Base-by-base conservation (phyloP, 2,888 invertebrate species). In the Entomobrya multifasciata region DNA sequence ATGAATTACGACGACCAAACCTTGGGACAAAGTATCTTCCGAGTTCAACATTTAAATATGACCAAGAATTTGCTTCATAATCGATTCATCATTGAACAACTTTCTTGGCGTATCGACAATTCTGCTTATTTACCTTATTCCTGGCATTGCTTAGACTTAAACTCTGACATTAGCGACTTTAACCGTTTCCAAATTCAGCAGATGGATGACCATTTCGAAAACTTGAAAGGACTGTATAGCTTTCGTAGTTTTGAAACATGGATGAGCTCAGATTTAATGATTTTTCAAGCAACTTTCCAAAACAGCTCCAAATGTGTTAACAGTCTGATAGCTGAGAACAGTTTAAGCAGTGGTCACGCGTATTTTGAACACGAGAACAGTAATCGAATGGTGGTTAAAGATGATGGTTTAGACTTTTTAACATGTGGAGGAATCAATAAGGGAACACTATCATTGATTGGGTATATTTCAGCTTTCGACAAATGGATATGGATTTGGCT, bases 401-500 rank as follows among this genome's bases (percentile, higher is more conserved):
- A 77, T 20, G 60, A 77, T 4, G 60, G 77, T 10, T 30, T 77
- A 10, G 60, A 60, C 15, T 77, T 77, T 22, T 1, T 77, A 1
- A 77, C 77, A 20, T 77, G 77, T 77, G 77, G 77, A 1, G 77
- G 77, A 0, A 36, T 77, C 3, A n/a, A 8, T 1, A 36, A 60
- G 13, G 77, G 77, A 6, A 10, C 3, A 13, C 77, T 77, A n/a
- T 77, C 77, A 0, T 20, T 77, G 8, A 77, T 77, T 60, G 77
- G 77, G 0, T 77, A 77, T 13, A 60, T 44, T n/a, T n/a, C n/a
- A n/a, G n/a, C n/a, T n/a, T n/a, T n/a, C n/a, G n/a, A n/a, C n/a
- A n/a, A n/a, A n/a, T 77, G 60, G 60, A 41, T 77, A 22, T 77
- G 77, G 77, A 4, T 57, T 1, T 60, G 57, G 41, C n/a, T n/a